Conservation (phyloP, 2,113 vertebrate genomes). For the Forbesichthys agassizii region DNA sequence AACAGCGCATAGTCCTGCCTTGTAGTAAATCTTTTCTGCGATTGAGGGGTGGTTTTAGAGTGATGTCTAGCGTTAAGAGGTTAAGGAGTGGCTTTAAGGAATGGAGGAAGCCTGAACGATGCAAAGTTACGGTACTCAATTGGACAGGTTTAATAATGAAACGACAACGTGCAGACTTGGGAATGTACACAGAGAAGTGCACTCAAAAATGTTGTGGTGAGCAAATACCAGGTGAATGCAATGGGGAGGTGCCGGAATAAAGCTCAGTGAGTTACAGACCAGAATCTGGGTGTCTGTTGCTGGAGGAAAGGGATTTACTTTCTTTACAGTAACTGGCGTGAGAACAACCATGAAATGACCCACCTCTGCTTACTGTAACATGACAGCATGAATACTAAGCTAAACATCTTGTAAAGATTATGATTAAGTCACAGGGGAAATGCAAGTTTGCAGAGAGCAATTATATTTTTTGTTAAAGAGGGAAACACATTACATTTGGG, state of each 20-base stretch:
- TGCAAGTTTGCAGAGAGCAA: too few relatives aligned
- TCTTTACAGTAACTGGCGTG: neutral
- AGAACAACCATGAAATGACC: neutral
- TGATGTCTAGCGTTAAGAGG: conserved; percentile 46
- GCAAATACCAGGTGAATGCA: conserved; percentile 51
- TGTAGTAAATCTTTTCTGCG: conserved; percentile 49
- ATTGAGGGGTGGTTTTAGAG: conserved; percentile 54
- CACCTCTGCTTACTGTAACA: neutral
- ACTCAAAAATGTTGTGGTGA: conserved; percentile 65
- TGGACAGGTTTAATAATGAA: conserved; percentile 73
- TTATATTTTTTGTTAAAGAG: too few relatives aligned
- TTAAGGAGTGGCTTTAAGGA: conserved; percentile 17
- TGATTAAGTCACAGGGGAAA: too few relatives aligned
- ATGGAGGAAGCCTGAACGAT: conserved; percentile 24
- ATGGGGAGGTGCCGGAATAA: conserved; percentile 43
- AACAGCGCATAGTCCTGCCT: conserved; percentile 29
- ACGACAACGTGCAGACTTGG: conserved; percentile 56
- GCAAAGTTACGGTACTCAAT: conserved; percentile 64
- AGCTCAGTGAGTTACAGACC: conserved; percentile 47
- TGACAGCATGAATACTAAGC: neutral
- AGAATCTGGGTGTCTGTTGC: conserved; percentile 46
- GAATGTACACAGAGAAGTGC: conserved; percentile 67
- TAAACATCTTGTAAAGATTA: neutral
- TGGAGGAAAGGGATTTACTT: conserved; percentile 34
- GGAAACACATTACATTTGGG: too few relatives aligned